Conservation (phyloP, 2,113 vertebrate genomes). For the Rhagologus leucostigma region DNA sequence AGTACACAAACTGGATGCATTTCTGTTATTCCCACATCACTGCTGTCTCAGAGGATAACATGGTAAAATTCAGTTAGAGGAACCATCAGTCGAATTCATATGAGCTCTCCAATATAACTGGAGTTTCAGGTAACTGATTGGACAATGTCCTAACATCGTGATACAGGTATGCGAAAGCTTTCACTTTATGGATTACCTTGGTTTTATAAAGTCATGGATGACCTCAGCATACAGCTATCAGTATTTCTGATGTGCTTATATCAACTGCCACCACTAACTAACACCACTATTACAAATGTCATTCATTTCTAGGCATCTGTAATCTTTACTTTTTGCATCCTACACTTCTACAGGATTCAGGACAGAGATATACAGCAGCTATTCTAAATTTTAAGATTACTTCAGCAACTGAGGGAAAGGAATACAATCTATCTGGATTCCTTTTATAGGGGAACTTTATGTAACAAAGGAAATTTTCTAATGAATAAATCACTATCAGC, state of each 20-base stretch:
- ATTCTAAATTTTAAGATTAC: not conserved
- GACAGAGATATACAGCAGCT: not conserved
- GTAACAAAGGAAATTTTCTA: not conserved
- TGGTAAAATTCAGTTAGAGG: not conserved
- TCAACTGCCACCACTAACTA: not conserved
- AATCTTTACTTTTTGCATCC: not conserved
- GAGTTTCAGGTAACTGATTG: not conserved
- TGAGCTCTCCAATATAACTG: not conserved
- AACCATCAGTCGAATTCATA: not conserved
- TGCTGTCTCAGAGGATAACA: not conserved
- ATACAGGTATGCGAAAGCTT: not conserved
- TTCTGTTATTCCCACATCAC: not conserved
- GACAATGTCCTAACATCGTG: not conserved
- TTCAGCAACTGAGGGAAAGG: not conserved
- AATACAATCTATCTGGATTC: not conserved
- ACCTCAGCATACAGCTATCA: not conserved
- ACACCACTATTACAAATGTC: not conserved
- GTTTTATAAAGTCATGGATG: not conserved
- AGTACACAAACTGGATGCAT: not conserved
- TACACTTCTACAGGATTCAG: not conserved
- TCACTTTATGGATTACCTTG: not conserved
- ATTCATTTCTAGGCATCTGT: not conserved
- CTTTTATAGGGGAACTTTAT: not conserved
- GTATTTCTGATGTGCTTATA: not conserved
- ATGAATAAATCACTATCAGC: not conserved